Evolutionary conservation across 2,797 vertebrate species (phyloP).

Genomic region (Botia almorhae): DNA sequence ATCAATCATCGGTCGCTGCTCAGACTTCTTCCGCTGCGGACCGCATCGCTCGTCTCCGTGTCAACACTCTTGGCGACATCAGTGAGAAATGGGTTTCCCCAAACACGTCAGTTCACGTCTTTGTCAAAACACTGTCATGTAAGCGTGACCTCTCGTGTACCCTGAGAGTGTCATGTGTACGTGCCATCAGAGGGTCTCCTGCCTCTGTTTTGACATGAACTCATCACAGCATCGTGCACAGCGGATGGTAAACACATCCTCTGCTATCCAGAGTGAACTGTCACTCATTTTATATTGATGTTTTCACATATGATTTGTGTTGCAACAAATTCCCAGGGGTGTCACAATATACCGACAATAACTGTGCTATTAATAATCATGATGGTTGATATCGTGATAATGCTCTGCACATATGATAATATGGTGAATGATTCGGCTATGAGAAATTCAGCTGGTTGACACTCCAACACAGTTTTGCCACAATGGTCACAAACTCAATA

Average conservation of each 20-base stretch:
- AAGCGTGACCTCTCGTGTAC: conserved; percentile 25
- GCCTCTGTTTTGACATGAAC: conserved; percentile 49
- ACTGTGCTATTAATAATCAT: too few species aligned
- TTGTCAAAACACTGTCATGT: conserved; percentile 38
- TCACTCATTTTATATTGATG: conserved; percentile 6
- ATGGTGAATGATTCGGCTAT: too few species aligned
- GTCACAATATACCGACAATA: too few species aligned
- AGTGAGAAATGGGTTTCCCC: conserved; percentile 43
- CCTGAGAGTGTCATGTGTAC: neutral
- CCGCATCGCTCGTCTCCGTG: conserved; percentile 61
- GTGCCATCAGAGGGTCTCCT: conserved; percentile 8
- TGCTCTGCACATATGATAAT: too few species aligned
- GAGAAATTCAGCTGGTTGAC: too few species aligned
- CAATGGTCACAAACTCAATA: too few species aligned
- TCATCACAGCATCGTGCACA: conserved; percentile 11
- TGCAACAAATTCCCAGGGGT: too few species aligned
- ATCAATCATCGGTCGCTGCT: conserved; percentile 77
- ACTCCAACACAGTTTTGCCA: too few species aligned
- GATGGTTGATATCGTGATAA: too few species aligned
- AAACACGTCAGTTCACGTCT: conserved; percentile 33
- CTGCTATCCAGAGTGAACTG: conserved; percentile 22
- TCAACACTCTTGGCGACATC: conserved; percentile 41
- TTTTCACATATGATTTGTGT: too few species aligned
- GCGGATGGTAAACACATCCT: conserved; percentile 33
- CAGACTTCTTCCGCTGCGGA: conserved; percentile 63